Base-by-base conservation (phyloP, 2,888 invertebrate genomes). In the Spodoptera exigua region DNA sequence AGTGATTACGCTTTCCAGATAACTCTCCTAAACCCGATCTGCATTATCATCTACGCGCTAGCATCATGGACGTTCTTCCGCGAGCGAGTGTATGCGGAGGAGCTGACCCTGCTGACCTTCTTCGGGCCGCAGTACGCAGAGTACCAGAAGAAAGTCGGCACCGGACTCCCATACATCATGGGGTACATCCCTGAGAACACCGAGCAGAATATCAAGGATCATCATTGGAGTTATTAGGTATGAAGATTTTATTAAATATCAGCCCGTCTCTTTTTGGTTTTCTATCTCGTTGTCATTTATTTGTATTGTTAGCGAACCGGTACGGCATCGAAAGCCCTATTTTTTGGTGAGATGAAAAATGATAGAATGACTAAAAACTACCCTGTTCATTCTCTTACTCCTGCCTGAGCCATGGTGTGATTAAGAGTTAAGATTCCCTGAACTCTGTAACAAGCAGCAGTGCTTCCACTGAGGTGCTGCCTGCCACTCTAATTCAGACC, bases 41-140 rank as follows among this genome's bases (percentile, higher is more conserved):
- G 99, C 85, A 83, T 96, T 1, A 78, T 98, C 1, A 95, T 96
- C 2, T 99, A 99, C 89, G 92, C 97, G 0, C 64, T 97, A 3
- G 97, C 97, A 0, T 97, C 98, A 16, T 99, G 99, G 98, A 95
- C 95, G 54, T 99, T 99, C 93, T 99, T 99, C 92, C 95, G 96
- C 35, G 96, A 97, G 76, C 95, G 99, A 53, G 96, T 99, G 37
- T 95, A 95, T 61, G 96, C 97, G 11, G 99, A 99, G 91, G 99
- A 99, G 93, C 95, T 97, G 53, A 97, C 97, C 3, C 93, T 99
- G 55, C 88, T 99, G 7, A 96, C 97, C 74, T 99, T 99, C 94
- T 99, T 99, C 88, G 98, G 98, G 0, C 95, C 96, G 64, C 96
- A 97, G 54, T 99, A 99, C 87, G 89, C 96, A 40, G 95, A 96